phyloP scores from a whole-genome alignment of 2,888 invertebrate species.

The Mimas tiliae region DNA sequence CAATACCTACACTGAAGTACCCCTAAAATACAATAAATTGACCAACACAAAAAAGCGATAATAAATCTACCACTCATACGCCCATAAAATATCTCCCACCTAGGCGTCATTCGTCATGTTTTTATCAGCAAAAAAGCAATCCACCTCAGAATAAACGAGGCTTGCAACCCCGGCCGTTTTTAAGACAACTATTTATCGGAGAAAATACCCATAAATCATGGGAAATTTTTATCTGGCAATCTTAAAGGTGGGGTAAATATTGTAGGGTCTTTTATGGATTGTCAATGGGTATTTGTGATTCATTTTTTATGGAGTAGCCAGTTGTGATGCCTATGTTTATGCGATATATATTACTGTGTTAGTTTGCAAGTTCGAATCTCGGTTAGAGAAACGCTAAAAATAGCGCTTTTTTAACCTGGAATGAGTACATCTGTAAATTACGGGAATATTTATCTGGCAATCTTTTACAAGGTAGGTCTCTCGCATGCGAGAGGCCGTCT shows the following conservation, averaged over 20 bases:
- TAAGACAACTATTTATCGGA: constrained; percentile 81
- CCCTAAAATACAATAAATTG: constrained; percentile 14
- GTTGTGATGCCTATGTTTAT: background rate
- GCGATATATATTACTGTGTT: background rate
- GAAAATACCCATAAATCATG: constrained; percentile 71
- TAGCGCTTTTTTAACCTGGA: no score
- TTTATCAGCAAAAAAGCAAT: constrained; percentile 79
- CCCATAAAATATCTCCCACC: constrained; percentile 31
- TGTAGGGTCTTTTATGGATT: constrained; percentile 24
- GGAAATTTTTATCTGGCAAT: constrained; percentile 73
- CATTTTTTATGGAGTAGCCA: background rate
- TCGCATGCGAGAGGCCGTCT: no score
- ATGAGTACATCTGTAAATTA: no score
- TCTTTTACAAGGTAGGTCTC: no score
- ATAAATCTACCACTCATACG: constrained; percentile 52
- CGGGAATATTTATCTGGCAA: no score
- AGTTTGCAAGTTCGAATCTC: background rate
- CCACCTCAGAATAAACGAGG: constrained; percentile 77
- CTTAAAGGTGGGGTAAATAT: constrained; percentile 51
- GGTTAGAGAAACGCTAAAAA: no score
- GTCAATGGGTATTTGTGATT: constrained; percentile 7
- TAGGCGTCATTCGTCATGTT: constrained; percentile 70
- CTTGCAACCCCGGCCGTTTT: constrained; percentile 66
- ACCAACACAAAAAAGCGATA: constrained; percentile 34
- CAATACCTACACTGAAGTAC: background rate